Percentiles rank a stretch among this genome's conserved stretches.
Evolutionary conservation across 2,797 vertebrate species (phyloP).

Genomic region (Microctenopoma lineatum): DNA sequence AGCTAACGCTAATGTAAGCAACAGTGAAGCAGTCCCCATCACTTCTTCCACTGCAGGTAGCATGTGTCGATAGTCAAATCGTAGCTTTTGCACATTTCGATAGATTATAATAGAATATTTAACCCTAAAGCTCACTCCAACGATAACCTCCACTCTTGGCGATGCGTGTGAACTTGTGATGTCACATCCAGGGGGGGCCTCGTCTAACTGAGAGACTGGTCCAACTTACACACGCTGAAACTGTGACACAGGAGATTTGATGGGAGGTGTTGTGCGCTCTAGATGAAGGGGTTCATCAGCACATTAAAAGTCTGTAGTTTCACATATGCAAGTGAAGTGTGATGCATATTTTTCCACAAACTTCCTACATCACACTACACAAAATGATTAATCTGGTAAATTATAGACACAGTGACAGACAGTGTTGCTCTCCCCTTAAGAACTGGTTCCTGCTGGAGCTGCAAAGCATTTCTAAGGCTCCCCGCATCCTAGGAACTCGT

Average conservation of each 20-base stretch:
- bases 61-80: too few relatives aligned
- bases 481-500: background rate
- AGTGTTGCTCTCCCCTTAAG: background rate
- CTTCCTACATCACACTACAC: too few relatives aligned
- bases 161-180: slow-evolving; percentile 52
- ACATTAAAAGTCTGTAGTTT: slow-evolving; percentile 10
- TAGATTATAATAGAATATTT: too few relatives aligned
- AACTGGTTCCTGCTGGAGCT: slow-evolving; percentile 8
- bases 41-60: too few relatives aligned
- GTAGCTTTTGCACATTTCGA: too few relatives aligned
- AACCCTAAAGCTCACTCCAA: too few relatives aligned
- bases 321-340: background rate
- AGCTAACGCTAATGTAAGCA: too few relatives aligned
- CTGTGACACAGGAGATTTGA: background rate
- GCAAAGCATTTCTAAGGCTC: background rate
- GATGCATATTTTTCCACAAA: too few relatives aligned
- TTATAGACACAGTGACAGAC: too few relatives aligned
- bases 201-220: slow-evolving; percentile 15
- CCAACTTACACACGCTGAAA: slow-evolving; percentile 12
- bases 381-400: too few relatives aligned
- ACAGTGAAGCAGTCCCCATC: too few relatives aligned
- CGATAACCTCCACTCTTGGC: too few relatives aligned
- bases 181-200: slow-evolving; percentile 47
- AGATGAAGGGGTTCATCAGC: background rate
- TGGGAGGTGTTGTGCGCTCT: background rate